Conservation (phyloP, 2,888 invertebrate species). For the Xanthorhoe designata region DNA sequence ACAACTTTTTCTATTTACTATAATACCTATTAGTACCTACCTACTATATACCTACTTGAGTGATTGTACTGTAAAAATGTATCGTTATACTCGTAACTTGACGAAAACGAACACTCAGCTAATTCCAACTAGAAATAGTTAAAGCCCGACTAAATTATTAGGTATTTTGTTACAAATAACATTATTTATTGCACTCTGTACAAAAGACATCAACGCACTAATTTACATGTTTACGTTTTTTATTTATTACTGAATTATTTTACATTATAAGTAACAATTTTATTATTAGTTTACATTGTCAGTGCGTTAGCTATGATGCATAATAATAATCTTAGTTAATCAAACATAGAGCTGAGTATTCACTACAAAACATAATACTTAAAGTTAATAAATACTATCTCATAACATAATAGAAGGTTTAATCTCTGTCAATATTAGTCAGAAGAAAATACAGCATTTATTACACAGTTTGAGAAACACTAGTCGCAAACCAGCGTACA, state of each 20-base stretch:
- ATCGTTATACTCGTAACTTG: too few relatives aligned
- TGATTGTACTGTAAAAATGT: too few relatives aligned
- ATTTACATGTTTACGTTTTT: background rate
- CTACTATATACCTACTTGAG: too few relatives aligned
- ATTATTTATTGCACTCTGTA: background rate
- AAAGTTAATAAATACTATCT: conserved; percentile 9
- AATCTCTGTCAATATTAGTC: conserved; percentile 34
- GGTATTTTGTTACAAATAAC: background rate
- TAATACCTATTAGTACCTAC: too few relatives aligned
- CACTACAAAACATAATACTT: too few relatives aligned
- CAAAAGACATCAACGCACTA: conserved; percentile 22
- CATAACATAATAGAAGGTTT: conserved; percentile 13
- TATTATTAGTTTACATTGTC: background rate
- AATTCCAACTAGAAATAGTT: too few relatives aligned
- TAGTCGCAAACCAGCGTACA: conserved; percentile 59
- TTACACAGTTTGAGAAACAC: conserved; percentile 64
- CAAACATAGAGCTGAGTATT: background rate
- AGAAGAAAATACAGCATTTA: conserved; percentile 40
- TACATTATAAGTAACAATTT: background rate
- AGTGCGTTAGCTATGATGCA: background rate
- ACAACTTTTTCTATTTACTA: conserved; percentile 46
- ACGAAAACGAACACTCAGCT: too few relatives aligned
- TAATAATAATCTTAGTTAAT: background rate
- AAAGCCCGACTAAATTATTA: background rate
- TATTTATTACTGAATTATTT: background rate